Evolutionary conservation across 2,797 vertebrate genomes (phyloP).

Genomic region (Pteronotus mesoamericanus): DNA sequence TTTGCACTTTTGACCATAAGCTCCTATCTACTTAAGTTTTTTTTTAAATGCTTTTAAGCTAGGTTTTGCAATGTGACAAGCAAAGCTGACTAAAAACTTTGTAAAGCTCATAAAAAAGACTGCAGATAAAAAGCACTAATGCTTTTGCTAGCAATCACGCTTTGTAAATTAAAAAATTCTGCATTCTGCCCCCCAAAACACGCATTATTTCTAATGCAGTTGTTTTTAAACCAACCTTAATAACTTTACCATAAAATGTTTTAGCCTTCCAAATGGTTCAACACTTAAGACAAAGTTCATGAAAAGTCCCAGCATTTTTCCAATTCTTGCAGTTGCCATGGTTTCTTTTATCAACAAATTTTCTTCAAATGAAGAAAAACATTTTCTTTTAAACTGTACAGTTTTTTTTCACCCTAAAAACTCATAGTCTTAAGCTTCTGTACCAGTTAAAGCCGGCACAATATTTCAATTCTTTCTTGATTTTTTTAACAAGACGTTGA

Average conservation of each 20-base stretch:
- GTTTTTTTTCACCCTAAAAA: constrained; percentile 89
- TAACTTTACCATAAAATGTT: constrained; percentile 91
- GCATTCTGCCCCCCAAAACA: constrained; percentile 90
- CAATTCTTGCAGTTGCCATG: constrained; percentile 89
- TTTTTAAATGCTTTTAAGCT: constrained; percentile 84
- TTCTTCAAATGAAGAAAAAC: constrained; percentile 96
- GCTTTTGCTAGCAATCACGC: constrained; percentile 91
- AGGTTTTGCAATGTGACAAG: constrained; percentile 95
- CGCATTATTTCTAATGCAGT: constrained; percentile 91
- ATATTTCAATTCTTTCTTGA: constrained; percentile 84
- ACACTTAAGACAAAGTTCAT: constrained; percentile 90
- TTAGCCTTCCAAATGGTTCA: constrained; percentile 87
- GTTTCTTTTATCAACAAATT: constrained; percentile 93
- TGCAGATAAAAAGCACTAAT: constrained; percentile 98
- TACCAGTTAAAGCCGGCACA: constrained; percentile 85
- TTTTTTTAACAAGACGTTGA: constrained; percentile 90
- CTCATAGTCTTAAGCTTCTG: constrained; percentile 86
- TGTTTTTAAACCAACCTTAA: constrained; percentile 84
- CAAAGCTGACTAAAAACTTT: constrained; percentile 97
- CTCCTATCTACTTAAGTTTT: constrained; percentile 91
- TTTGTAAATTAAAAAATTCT: constrained; percentile 91
- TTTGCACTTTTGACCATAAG: constrained; percentile 91
- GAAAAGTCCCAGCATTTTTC: constrained; percentile 88
- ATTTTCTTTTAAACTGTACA: constrained; percentile 97
- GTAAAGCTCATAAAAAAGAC: constrained; percentile 99